These are phyloP conservation scores for Felis catus DNA, from an alignment of 2,113 vertebrate genomes.

Conservation along the genomic window F.catus_Fca126_mat1.0 CM031411.1:91954001-91954500, in stretches of 20 bases:
- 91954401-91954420: conserved; percentile 37
- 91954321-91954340: conserved; percentile 67
- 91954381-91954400: neutral
- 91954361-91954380: neutral
- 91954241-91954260: conserved; percentile 43
- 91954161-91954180: neutral
- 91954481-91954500: conserved; percentile 4
- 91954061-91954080: conserved; percentile 1
- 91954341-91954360: conserved; percentile 37
- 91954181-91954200: neutral
- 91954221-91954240: conserved; percentile 46
- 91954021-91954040: neutral
- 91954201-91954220: neutral
- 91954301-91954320: conserved; percentile 68
- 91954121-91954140: neutral
- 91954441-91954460: neutral
- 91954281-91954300: conserved; percentile 44
- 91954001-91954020: neutral
- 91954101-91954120: conserved; percentile 1
- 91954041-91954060: neutral
- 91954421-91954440: neutral
- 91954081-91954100: neutral
- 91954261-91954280: conserved; percentile 50
- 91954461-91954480: conserved; percentile 29
- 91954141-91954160: neutral